Evolutionary conservation across 2,797 vertebrate genomes (phyloP), one percentile per base, ranked within the genome.

Genomic region (Amphiprion clarkii): DNA sequence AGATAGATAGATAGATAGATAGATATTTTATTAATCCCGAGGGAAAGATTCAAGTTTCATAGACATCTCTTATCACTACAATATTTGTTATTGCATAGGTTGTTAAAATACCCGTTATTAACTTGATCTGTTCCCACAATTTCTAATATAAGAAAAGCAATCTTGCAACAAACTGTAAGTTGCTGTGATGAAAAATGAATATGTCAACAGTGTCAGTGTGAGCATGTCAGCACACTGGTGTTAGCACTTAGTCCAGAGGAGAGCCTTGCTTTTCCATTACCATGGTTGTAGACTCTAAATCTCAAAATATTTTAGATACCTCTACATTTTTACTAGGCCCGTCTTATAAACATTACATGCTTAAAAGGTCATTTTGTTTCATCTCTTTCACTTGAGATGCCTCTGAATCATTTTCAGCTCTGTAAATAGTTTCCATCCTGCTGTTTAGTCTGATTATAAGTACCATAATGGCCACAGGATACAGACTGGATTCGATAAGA

Each of bases 401-500:
- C 55, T 55, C 49, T 17, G 10, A 74, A 65, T 63, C 46, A 14
- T 17, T 49, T 40, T 49, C 54, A 58, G 65, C 27, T 21, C 46
- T 52, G 44, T 29, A 48, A n/a, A n/a, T 49, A 3, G 12, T 53
- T 29, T 10, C 44, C 36, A 52, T 31, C 55, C 13, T 10, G 55
- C 33, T 40, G 60, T 56, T 51, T 36, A 57, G 64, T 56, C 54
- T 71, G 59, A 73, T 74, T 61, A 46, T 27, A 56, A 40, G 33
- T 44, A 27, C 44, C 12, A 10, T 57, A 66, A 33, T 48, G 62
- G 61, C 63, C 67, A 48, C 36, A n/a, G 58, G 64, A 67, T 53
- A 58, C 27, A 59, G 52, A 64, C 53, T 62, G 51, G 66, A 56
- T 71, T 76, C 64, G 46, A n/a, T 36, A 56, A 71, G 23, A 61